A percentile compares a stretch with the other conserved stretches of the same genome.
Conservation (phyloP, 2,888 invertebrate genomes). For the Hydrotaea cyrtoneurina region DNA sequence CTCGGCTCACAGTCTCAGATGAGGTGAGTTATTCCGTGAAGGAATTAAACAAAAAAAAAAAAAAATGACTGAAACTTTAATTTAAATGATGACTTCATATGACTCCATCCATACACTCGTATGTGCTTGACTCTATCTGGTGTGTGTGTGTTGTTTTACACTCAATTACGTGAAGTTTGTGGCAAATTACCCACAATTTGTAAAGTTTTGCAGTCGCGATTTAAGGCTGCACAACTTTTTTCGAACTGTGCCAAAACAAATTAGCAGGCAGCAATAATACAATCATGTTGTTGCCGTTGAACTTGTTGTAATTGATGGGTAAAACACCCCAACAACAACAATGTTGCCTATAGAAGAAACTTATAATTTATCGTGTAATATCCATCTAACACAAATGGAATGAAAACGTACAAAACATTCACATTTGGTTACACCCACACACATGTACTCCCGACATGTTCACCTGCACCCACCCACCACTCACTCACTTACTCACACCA, state of each 20-base stretch:
- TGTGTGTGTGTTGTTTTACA: background rate
- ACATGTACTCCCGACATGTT: no score
- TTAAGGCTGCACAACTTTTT: background rate
- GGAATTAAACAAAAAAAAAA: no score
- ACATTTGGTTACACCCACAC: no score
- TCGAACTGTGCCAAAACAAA: slow-evolving; percentile 39
- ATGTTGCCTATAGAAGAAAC: background rate
- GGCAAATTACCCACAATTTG: slow-evolving; percentile 34
- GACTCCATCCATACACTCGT: background rate
- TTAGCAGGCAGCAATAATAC: slow-evolving; percentile 28
- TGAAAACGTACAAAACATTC: no score
- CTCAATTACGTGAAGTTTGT: slow-evolving; percentile 1
- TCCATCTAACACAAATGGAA: slow-evolving; percentile 5
- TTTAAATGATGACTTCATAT: slow-evolving; percentile 32
- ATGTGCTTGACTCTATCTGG: background rate
- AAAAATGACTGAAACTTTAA: background rate
- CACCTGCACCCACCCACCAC: no score
- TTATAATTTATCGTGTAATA: slow-evolving; percentile 10
- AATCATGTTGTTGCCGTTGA: background rate
- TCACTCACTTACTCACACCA: background rate
- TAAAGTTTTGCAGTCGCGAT: slow-evolving; percentile 27
- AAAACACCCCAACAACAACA: background rate
- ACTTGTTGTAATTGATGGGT: slow-evolving; percentile 48
- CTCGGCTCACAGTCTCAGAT: background rate
- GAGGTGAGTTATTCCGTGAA: background rate